These are phyloP conservation scores for Heliconius hortense DNA, from an alignment of 2,888 invertebrate species.

Conservation along the genomic window DNA sequence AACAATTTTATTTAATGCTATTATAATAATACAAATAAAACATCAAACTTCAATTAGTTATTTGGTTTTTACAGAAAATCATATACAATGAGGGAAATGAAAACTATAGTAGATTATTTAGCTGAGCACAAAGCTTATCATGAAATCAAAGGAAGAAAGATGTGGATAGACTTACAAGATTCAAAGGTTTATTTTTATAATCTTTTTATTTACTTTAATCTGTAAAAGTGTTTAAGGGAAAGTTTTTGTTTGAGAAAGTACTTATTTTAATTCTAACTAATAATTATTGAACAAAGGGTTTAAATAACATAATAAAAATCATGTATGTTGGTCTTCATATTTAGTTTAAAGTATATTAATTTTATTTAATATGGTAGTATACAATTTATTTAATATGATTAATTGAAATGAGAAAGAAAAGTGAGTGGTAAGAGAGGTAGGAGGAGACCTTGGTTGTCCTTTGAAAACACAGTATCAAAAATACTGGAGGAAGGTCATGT, in stretches of 20 bases:
- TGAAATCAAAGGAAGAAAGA: constrained; percentile 67
- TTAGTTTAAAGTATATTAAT: background rate
- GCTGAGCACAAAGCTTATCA: constrained; percentile 58
- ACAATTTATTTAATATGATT: background rate
- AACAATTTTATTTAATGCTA: too few relatives aligned
- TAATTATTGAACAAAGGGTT: background rate
- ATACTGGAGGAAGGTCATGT: too few relatives aligned
- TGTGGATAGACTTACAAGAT: constrained; percentile 72
- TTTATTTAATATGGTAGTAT: background rate
- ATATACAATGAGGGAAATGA: constrained; percentile 71
- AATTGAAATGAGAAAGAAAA: too few relatives aligned
- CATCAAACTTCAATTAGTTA: background rate
- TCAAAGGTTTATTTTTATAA: constrained; percentile 55
- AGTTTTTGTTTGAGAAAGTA: background rate
- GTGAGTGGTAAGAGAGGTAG: too few relatives aligned
- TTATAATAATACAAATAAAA: background rate
- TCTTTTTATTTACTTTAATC: background rate
- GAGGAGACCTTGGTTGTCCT: too few relatives aligned
- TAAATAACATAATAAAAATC: too few relatives aligned
- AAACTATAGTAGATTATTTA: constrained; percentile 68
- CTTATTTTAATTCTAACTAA: background rate
- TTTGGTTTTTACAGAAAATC: constrained; percentile 56
- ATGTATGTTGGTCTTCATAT: background rate
- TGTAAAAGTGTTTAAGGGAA: background rate
- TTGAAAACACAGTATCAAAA: too few relatives aligned